Percentiles rank a stretch among this genome's conserved stretches.
Evolutionary conservation across 2,797 vertebrate species (phyloP).

Genomic region (Thunnus albacares): DNA sequence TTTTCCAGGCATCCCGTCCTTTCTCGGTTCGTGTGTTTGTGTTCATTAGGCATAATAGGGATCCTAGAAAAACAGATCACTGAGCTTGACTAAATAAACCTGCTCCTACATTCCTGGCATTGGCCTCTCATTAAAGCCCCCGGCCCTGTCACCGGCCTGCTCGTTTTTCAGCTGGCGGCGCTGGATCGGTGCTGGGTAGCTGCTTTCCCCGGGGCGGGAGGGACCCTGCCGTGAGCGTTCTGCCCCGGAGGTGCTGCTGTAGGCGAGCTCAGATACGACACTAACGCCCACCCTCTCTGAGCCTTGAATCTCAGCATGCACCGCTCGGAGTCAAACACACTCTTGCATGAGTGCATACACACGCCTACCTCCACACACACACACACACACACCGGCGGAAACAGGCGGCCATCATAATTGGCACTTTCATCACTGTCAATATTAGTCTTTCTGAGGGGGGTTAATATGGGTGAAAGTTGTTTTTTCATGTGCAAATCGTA

Average conservation of each 20-base stretch:
- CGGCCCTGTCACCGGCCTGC: conserved; percentile 49
- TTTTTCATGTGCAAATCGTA: conserved; percentile 81
- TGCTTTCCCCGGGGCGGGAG: conserved; percentile 8
- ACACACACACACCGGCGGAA: conserved; percentile 39
- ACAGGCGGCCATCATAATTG: conserved; percentile 75
- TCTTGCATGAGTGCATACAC: conserved; percentile 23
- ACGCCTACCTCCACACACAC: conserved; percentile 7
- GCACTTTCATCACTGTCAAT: conserved; percentile 83
- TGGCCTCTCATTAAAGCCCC: conserved; percentile 79
- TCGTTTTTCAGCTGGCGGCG: conserved; percentile 58
- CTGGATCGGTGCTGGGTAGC: conserved; percentile 40
- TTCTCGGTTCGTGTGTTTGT: conserved; percentile 67
- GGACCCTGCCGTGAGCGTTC: conserved; percentile 49
- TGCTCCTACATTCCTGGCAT: conserved; percentile 76
- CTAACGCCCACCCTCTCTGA: conserved; percentile 29
- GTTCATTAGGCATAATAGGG: conserved; percentile 82
- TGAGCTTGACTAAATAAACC: conserved; percentile 84
- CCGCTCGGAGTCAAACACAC: conserved; percentile 37
- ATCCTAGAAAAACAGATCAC: conserved; percentile 84
- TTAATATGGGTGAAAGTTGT: conserved; percentile 78
- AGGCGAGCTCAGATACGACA: conserved; percentile 54
- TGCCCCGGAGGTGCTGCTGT: conserved; percentile 39
- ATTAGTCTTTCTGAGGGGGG: conserved; percentile 74
- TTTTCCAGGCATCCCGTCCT: conserved; percentile 68
- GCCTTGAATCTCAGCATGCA: conserved; percentile 52